Percentiles rank a stretch among this genome's conserved stretches.
These are phyloP conservation scores for Eupelmus urozonus DNA, from an alignment of 2,888 invertebrate genomes.

Conservation along the genomic window DNA sequence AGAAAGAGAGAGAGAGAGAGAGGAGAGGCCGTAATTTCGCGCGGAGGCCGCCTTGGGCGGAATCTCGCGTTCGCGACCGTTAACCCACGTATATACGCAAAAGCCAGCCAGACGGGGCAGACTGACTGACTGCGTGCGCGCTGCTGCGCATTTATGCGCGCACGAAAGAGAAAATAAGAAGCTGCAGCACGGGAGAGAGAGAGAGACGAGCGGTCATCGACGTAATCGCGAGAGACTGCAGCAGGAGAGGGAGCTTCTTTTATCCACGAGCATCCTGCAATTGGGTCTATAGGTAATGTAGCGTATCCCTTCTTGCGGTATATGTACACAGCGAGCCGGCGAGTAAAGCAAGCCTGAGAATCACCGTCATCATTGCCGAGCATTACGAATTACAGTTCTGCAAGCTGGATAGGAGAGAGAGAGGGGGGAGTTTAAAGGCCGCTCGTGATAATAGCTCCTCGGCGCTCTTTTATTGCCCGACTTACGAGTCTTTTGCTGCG, in stretches of 20 bases:
- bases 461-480: no score
- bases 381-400: no score
- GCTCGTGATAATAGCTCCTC: no score
- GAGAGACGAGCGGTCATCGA: background rate
- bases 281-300: conserved; percentile 51
- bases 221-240: background rate
- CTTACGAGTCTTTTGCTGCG: no score
- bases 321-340: no score
- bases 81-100: background rate
- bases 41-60: conserved; percentile 21
- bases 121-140: background rate
- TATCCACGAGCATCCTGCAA: conserved; percentile 11
- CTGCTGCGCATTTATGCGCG: background rate
- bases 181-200: background rate
- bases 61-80: conserved; percentile 20
- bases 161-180: background rate
- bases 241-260: background rate
- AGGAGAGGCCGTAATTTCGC: background rate
- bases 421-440: no score
- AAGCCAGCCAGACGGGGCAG: no score
- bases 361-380: no score
- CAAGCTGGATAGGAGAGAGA: no score
- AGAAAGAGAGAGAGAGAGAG: no score
- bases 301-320: conserved; percentile 18
- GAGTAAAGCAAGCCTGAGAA: no score